phyloP scores from a whole-genome alignment of 2,113 vertebrate genomes.

The Thomomys bottae region DNA sequence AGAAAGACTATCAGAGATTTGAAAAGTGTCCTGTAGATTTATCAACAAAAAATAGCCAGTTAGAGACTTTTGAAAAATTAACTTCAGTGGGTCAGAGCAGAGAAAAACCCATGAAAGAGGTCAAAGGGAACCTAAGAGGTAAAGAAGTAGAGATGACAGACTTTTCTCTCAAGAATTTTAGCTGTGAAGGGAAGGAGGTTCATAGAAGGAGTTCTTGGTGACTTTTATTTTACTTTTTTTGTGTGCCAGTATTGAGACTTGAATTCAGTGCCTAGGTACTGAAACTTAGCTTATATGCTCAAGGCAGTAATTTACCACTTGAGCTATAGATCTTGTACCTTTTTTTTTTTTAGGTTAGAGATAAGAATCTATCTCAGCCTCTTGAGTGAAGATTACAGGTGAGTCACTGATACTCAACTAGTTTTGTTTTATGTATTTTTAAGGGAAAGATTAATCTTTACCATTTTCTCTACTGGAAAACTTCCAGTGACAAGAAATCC shows the following conservation, averaged over 20 bases:
- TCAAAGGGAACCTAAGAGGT: not conserved
- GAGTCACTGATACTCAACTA: no score
- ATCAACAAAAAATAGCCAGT: not conserved
- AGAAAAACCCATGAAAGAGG: not conserved
- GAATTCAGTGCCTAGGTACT: no score
- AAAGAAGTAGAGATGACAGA: not conserved
- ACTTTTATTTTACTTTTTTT: not conserved
- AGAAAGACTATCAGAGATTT: not conserved
- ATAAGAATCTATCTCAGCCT: no score
- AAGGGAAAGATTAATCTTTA: not conserved
- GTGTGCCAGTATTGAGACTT: not conserved
- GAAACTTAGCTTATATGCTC: no score
- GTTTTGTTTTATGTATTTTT: no score
- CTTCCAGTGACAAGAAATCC: not conserved
- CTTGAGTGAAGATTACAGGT: no score
- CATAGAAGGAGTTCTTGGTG: not conserved
- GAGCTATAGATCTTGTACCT: no score
- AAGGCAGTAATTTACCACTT: no score
- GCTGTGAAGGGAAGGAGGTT: not conserved
- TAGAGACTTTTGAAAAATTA: slow-evolving; percentile 1
- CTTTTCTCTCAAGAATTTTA: not conserved
- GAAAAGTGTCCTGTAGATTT: slow-evolving; percentile 6
- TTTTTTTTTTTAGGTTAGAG: no score
- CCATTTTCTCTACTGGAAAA: not conserved
- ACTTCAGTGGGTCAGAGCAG: not conserved